A percentile compares a stretch with the other conserved stretches of the same genome.
phyloP scores from a whole-genome alignment of 2,888 invertebrate genomes.

The Eurytoma californica region DNA sequence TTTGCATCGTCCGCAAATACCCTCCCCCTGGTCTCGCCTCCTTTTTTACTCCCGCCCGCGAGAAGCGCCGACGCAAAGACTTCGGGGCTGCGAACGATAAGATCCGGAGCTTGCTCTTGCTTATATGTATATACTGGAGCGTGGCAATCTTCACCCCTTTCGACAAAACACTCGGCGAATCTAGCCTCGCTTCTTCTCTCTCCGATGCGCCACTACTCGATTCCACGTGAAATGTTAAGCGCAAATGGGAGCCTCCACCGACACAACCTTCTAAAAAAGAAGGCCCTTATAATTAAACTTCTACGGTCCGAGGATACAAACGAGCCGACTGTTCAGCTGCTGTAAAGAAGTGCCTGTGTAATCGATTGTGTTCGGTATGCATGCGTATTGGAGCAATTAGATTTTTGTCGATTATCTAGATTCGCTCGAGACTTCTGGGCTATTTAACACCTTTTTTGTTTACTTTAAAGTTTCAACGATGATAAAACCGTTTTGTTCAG shows the following conservation, averaged over 20 bases:
- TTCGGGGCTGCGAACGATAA: constrained; percentile 13
- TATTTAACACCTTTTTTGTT: no score
- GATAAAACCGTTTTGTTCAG: no score
- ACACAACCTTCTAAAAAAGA: constrained; percentile 10
- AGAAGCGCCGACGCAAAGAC: constrained; percentile 4
- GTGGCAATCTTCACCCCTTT: constrained; percentile 67
- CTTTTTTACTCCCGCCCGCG: background rate
- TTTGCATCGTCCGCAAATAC: constrained; percentile 35
- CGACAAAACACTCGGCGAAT: constrained; percentile 64
- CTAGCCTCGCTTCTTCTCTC: background rate
- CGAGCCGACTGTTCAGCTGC: constrained; percentile 17
- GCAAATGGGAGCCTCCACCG: no score
- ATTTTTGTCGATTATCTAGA: no score
- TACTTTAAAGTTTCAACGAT: no score
- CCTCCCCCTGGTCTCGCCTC: background rate
- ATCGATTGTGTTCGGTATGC: no score
- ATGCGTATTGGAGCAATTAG: no score
- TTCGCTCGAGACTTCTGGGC: no score
- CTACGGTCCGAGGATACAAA: background rate
- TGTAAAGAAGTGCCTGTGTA: constrained; percentile 1
- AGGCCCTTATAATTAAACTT: constrained; percentile 14
- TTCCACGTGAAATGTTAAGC: background rate
- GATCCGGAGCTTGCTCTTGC: constrained; percentile 9
- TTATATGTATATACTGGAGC: constrained; percentile 64
- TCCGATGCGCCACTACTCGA: background rate